Conservation (phyloP, 2,797 vertebrate species). For the Propithecus perrieri region DNA sequence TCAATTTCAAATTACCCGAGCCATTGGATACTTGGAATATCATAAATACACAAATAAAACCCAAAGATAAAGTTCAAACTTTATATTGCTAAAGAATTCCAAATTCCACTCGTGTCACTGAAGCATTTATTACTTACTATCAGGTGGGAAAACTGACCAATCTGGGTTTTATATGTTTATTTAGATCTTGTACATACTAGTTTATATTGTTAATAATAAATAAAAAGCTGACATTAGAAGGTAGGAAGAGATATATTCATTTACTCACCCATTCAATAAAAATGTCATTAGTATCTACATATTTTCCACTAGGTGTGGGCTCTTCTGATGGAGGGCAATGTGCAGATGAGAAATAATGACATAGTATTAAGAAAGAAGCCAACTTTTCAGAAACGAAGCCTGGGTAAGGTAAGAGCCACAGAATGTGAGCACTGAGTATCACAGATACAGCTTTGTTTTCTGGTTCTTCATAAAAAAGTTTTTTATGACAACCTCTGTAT, state of each 20-base stretch:
- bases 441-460: background rate
- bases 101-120: background rate
- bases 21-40: background rate
- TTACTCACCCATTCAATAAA: background rate
- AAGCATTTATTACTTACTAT: constrained; percentile 18
- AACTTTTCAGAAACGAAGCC: background rate
- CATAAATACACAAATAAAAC: constrained; percentile 46
- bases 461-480: background rate
- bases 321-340: background rate
- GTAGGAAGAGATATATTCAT: background rate
- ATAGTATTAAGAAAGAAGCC: background rate
- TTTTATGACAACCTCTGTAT: background rate
- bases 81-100: constrained; percentile 19
- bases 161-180: background rate
- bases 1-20: constrained; percentile 46
- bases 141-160: background rate
- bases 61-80: constrained; percentile 30
- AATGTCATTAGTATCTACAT: background rate
- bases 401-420: background rate
- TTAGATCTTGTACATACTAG: background rate
- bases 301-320: background rate
- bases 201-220: constrained; percentile 12
- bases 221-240: background rate
- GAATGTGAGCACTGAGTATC: background rate
- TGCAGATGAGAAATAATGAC: background rate